Percentiles rank a stretch among this genome's conserved stretches.
Conservation (phyloP, 1,140 invertebrate genomes). For the Chrysomallon squamiferum region DNA sequence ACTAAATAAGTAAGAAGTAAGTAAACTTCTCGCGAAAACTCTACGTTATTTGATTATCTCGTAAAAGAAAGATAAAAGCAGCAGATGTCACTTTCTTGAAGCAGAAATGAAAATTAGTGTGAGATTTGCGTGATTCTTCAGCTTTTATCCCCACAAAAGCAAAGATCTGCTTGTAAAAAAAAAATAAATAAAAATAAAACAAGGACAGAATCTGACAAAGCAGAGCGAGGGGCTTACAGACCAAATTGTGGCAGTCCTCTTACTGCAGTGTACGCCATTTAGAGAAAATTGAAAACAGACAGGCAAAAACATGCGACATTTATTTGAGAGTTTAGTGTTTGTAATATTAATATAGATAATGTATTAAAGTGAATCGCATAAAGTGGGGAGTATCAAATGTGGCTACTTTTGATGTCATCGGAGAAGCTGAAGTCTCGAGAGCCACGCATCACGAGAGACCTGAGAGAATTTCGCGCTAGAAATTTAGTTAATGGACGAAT, state of each 20-base stretch:
- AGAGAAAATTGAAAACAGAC: slow-evolving; percentile 29
- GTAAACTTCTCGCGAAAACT: too few species aligned
- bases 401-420: slow-evolving; percentile 1
- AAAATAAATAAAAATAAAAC: too few species aligned
- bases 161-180: background rate
- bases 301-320: slow-evolving; percentile 21
- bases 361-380: slow-evolving; percentile 21
- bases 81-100: too few species aligned
- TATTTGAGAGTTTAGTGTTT: slow-evolving; percentile 33
- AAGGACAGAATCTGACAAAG: too few species aligned
- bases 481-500: slow-evolving; percentile 9
- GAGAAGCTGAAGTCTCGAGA: background rate
- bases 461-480: background rate
- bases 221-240: too few species aligned
- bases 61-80: too few species aligned
- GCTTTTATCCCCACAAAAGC: background rate
- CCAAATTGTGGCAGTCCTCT: too few species aligned
- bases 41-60: too few species aligned
- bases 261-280: slow-evolving; percentile 21
- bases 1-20: too few species aligned
- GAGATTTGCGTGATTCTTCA: background rate
- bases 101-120: too few species aligned
- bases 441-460: background rate
- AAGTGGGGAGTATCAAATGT: slow-evolving; percentile 14
- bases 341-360: slow-evolving; percentile 42